phyloP scores from a whole-genome alignment of 2,888 invertebrate species.

The Sinodicranocentrus sp. region DNA sequence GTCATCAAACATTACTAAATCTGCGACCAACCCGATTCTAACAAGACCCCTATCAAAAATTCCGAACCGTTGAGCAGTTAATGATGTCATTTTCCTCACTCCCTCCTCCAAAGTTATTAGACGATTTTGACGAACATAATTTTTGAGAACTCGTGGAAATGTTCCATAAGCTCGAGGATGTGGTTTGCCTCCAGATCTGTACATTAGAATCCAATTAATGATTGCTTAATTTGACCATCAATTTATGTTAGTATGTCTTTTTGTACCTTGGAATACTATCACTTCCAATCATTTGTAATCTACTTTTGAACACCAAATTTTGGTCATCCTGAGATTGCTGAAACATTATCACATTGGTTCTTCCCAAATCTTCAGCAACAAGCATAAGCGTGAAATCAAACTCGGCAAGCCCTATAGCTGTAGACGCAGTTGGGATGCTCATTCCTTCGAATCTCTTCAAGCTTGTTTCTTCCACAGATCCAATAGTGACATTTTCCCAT shows the following conservation, averaged over 20 bases:
- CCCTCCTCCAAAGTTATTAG: conserved; percentile 73
- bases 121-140: conserved; percentile 63
- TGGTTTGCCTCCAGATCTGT: conserved; percentile 70
- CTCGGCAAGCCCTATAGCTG: conserved; percentile 43
- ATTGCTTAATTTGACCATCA: neutral
- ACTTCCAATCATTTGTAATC: conserved; percentile 74
- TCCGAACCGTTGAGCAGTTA: conserved; percentile 70
- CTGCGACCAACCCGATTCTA: conserved; percentile 67
- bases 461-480: conserved; percentile 65
- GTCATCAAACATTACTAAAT: conserved; percentile 70
- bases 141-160: conserved; percentile 72
- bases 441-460: conserved; percentile 70
- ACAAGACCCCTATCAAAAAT: conserved; percentile 69
- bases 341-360: conserved; percentile 73
- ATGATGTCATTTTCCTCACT: conserved; percentile 70
- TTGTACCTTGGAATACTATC: conserved; percentile 72
- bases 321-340: conserved; percentile 72
- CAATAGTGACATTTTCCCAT: conserved; percentile 72
- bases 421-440: conserved; percentile 55
- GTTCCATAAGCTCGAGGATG: conserved; percentile 74
- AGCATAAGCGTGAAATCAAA: conserved; percentile 71
- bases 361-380: conserved; percentile 68
- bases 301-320: conserved; percentile 65
- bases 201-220: too few species aligned
- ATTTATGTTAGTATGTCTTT: neutral